phyloP scores from a whole-genome alignment of 1,140 invertebrate species.

The Papilio machaon region DNA sequence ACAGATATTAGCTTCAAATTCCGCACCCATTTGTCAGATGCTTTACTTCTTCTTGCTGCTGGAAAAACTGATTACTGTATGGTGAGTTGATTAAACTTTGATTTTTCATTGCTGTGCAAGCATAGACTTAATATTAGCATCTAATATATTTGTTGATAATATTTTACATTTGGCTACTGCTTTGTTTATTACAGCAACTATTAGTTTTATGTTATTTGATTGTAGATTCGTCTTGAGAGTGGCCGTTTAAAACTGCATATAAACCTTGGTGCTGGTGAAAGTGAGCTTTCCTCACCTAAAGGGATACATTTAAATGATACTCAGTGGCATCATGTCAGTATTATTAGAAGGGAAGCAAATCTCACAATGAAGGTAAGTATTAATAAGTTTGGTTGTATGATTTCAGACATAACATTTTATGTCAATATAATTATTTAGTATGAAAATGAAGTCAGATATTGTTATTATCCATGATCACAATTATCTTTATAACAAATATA shows the following conservation, averaged over 20 bases:
- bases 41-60: conserved; percentile 94
- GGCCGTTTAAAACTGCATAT: conserved; percentile 88
- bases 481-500: too few relatives aligned
- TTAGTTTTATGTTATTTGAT: conserved; percentile 34
- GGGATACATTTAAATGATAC: conserved; percentile 93
- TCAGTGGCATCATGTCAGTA: conserved; percentile 94
- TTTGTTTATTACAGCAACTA: neutral
- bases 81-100: conserved; percentile 81
- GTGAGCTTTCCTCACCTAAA: conserved; percentile 89
- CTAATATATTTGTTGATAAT: too few relatives aligned
- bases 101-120: neutral
- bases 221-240: conserved; percentile 81
- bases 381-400: neutral
- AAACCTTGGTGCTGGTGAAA: conserved; percentile 94
- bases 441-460: too few relatives aligned
- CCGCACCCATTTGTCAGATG: conserved; percentile 91
- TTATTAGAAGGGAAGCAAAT: conserved; percentile 91
- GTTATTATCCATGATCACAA: too few relatives aligned
- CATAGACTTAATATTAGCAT: too few relatives aligned
- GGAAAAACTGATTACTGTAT: conserved; percentile 97
- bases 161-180: too few relatives aligned
- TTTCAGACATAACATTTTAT: neutral
- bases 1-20: conserved; percentile 96
- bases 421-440: too few relatives aligned
- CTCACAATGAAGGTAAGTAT: conserved; percentile 85